phyloP scores from a whole-genome alignment of 1,140 invertebrate species.

The Triops cancriformis region DNA sequence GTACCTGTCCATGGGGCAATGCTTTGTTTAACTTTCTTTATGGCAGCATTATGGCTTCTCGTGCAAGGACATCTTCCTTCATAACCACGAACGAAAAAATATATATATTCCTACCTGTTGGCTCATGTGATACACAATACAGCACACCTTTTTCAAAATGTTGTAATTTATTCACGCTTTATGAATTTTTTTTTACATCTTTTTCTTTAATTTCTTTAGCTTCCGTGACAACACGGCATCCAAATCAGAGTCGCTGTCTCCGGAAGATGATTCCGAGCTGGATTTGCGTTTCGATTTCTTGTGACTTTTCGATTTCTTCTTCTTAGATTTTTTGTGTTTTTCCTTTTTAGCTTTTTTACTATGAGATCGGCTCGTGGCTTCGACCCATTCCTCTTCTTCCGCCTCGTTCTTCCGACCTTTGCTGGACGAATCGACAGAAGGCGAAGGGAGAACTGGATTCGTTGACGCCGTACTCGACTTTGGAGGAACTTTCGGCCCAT shows the following conservation, averaged over 20 bases:
- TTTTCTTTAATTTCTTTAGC: not conserved
- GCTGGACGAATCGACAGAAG: not conserved
- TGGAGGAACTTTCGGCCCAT: not conserved
- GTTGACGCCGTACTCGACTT: not conserved
- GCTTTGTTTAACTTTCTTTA: not conserved
- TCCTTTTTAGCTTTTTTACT: slow-evolving; percentile 28
- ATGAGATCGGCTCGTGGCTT: not conserved
- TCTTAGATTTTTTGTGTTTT: slow-evolving; percentile 36
- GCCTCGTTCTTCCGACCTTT: not conserved
- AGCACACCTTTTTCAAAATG: not conserved
- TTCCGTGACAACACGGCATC: not conserved
- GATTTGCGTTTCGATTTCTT: slow-evolving; percentile 6
- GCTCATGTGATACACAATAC: not conserved
- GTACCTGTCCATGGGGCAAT: slow-evolving; percentile 19
- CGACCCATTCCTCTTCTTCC: slow-evolving; percentile 31
- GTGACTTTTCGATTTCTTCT: slow-evolving; percentile 28
- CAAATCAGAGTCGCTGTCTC: not conserved
- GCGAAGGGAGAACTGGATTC: not conserved
- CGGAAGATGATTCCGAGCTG: not conserved
- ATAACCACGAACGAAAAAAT: not conserved
- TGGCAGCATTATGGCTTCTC: slow-evolving; percentile 17
- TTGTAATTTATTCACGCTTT: not conserved
- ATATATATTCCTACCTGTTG: not conserved
- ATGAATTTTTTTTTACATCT: not conserved
- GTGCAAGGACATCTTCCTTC: slow-evolving; percentile 1